Evolutionary conservation across 2,888 invertebrate species (phyloP), one percentile per base, ranked within the genome.

Genomic region (Cenopis cana): DNA sequence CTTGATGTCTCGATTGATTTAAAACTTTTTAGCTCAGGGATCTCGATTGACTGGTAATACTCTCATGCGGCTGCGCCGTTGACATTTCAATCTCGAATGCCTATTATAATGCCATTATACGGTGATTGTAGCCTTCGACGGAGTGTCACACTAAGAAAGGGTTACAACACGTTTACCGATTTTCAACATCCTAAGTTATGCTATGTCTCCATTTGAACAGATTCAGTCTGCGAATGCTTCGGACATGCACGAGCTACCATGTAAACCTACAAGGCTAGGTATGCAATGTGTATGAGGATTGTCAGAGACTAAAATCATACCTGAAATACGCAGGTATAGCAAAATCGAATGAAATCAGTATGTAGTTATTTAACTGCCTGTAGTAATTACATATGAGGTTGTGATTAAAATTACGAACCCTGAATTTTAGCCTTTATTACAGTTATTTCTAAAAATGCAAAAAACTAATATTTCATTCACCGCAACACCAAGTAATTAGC

Each of bases 31-130:
- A 33, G 59, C 36, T 61, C 46, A 6, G 17, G 10, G 12, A 17
- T 49, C 36, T 18, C 54, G 54, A 71, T 55, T 66, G 66, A 60
- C 54, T 60, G 12, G 49, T 36, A 56, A 55, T 12, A 46, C 54
- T 29, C 33, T 6, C 17, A 54, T 50, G 36, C 54, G 18, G 11
- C 46, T 20, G 52, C 41, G 55, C 11, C 36, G 69, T 59, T 70
- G 70, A 71, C 70, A 71, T 71, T 71, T 71, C 66, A 71, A 55
- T 71, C 60, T 70, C 36, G 70, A 66, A 55, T 61, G 60, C 59
- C 60, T 71, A 71, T 71, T 66, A 66, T 71, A 61, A 60, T 61
- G 55, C 38, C 60, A 71, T 71, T 71, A 71, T 55, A 46, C 33
- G 14, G 55, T 33, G 52, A 54, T 65, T 66, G 59, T 60, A 61